Base-by-base conservation (phyloP, 2,113 vertebrate genomes). In the Colossoma macropomum region DNA sequence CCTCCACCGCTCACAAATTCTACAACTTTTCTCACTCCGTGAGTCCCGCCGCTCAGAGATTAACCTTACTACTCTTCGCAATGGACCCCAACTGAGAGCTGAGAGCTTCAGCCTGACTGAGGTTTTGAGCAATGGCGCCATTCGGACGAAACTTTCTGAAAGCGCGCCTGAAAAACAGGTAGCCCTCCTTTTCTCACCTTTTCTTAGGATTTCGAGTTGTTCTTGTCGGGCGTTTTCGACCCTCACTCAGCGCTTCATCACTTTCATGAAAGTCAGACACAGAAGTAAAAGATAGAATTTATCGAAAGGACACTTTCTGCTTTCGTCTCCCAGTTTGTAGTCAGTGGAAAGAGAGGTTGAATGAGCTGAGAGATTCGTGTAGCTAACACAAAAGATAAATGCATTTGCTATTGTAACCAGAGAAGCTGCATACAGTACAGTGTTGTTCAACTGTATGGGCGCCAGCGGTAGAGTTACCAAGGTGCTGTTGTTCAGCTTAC, bases 111-210 rank as follows among this genome's bases (percentile, higher is more conserved):
- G 75, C 76, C 48, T 77, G 12, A 56, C n/a, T 75, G 76, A 76
- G 23, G 15, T 12, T 9, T 19, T 4, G 1, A 25, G 52, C 82
- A 90, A 99, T 98, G 97, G 96, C 97, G 92, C 97, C 96, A 75
- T 97, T 98, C 87, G 96, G 97, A 84, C 96, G 93, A 92, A 96
- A 95, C 90, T 95, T 98, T 88, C 90, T 98, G 60, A 99, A 97
- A 94, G 92, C 96, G 38, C 95, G 96, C 19, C 94, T 96, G 91
- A 98, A 96, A 92, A 96, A 89, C 94, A 97, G 96, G 97, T 98
- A 95, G 81, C 77, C 21, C 0, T 12, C 30, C 77, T 52, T 27
- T 71, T 63, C 48, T 48, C 76, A 73, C 69, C 74, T 38, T 82
- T 79, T 62, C 27, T 52, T 32, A 71, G n/a, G 25, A 11, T 62